Conservation (phyloP, 1,140 invertebrate genomes). For the Cydia pomonella region DNA sequence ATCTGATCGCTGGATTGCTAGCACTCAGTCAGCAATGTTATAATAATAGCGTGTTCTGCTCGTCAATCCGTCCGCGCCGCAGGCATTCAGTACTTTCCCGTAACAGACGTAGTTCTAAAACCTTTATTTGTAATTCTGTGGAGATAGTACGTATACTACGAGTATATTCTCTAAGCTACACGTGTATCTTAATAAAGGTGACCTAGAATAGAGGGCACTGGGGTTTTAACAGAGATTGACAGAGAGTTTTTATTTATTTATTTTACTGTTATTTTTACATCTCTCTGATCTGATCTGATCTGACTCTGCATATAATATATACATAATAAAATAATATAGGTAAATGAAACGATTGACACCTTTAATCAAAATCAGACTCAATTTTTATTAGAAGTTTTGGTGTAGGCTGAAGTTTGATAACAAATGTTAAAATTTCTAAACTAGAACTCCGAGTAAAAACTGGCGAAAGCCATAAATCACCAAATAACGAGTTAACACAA, state of each 20-base stretch:
- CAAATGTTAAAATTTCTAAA: not conserved
- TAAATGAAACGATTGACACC: no score
- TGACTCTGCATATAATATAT: no score
- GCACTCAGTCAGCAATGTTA: no score
- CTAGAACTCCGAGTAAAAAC: not conserved
- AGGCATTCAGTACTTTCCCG: not conserved
- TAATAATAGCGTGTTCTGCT: not conserved
- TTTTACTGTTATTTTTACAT: no score
- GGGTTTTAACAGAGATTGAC: no score
- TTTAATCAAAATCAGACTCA: no score
- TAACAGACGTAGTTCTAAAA: not conserved
- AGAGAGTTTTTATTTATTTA: no score
- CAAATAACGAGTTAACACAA: constrained; percentile 19
- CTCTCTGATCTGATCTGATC: no score
- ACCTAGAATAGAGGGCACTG: not conserved
- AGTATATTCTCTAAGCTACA: no score
- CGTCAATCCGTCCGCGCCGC: not conserved
- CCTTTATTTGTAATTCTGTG: constrained; percentile 1
- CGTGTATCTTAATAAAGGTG: not conserved
- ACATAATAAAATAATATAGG: no score
- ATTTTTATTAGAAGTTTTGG: no score
- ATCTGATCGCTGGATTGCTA: no score
- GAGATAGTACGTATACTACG: not conserved
- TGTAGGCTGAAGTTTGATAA: not conserved
- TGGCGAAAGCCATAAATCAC: not conserved